Evolutionary conservation across 2,113 vertebrate species (phyloP).

Genomic region (Marmota flaviventris): DNA sequence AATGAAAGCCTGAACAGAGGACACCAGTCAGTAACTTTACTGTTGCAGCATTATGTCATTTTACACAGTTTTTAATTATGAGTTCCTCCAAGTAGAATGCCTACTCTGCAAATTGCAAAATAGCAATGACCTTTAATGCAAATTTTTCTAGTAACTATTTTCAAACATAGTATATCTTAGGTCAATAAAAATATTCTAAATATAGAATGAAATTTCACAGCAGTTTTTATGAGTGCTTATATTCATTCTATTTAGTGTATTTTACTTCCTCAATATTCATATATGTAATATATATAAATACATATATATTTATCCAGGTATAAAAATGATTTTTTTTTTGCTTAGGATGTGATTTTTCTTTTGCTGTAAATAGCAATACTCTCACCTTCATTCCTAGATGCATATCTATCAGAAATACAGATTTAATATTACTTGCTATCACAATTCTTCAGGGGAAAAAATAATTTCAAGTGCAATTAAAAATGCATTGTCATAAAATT

Average conservation of each 20-base stretch:
- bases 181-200: conserved; percentile 18
- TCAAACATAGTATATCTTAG: background rate
- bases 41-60: conserved; percentile 54
- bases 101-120: conserved; percentile 9
- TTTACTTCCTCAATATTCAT: background rate
- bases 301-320: background rate
- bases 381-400: background rate
- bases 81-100: background rate
- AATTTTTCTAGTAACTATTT: conserved; percentile 53
- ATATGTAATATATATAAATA: background rate
- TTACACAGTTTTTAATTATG: conserved; percentile 59
- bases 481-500: conserved; percentile 43
- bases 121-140: conserved; percentile 40
- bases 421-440: background rate
- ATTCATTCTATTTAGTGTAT: conserved; percentile 25
- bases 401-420: background rate
- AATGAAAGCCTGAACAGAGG: background rate
- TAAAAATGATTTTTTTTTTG: conserved; percentile 31
- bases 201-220: conserved; percentile 41
- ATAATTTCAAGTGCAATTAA: background rate
- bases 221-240: background rate
- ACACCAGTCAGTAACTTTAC: background rate
- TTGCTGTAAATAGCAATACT: background rate
- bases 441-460: background rate
- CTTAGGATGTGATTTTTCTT: background rate